These are phyloP conservation scores for Bilobella aurantiaca DNA, from an alignment of 1,140 invertebrate genomes.

Conservation along the genomic window DNA sequence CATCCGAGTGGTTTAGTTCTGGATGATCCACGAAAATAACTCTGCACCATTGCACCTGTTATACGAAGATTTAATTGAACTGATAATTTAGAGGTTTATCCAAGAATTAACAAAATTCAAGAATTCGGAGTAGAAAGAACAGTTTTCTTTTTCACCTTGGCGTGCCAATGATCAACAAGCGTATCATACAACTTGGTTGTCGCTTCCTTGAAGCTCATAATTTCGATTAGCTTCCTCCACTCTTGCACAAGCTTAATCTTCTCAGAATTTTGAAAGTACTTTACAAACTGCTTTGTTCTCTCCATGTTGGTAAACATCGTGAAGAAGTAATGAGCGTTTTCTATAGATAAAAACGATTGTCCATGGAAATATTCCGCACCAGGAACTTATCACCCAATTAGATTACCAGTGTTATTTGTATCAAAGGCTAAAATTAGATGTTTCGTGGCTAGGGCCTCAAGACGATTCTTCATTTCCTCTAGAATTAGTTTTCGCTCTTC, in stretches of 20 bases:
- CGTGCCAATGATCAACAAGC: constrained; percentile 28
- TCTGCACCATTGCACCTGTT: constrained; percentile 33
- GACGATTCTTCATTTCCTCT: constrained; percentile 34
- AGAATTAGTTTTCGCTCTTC: constrained; percentile 29
- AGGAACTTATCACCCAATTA: background rate
- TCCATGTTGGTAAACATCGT: constrained; percentile 33
- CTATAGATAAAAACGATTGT: constrained; percentile 13
- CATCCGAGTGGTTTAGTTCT: constrained; percentile 12
- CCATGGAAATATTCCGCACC: background rate
- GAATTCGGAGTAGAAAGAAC: background rate
- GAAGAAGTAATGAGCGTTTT: constrained; percentile 31
- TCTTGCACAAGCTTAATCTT: constrained; percentile 31
- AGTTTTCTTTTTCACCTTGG: constrained; percentile 22
- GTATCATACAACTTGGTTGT: constrained; percentile 26
- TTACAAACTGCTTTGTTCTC: constrained; percentile 26
- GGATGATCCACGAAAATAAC: constrained; percentile 24
- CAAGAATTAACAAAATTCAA: background rate
- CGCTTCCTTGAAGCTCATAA: constrained; percentile 30
- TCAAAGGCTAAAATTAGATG: constrained; percentile 34
- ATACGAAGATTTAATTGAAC: constrained; percentile 2
- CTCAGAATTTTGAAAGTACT: constrained; percentile 34
- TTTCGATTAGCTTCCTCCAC: constrained; percentile 30
- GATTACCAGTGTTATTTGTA: constrained; percentile 31
- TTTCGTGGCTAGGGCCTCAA: constrained; percentile 33
- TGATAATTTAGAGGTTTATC: background rate